A percentile compares a stretch with the other conserved stretches of the same genome.
These are phyloP conservation scores for Fregetta grallaria DNA, from an alignment of 2,113 vertebrate genomes.

Conservation along the genomic window DNA sequence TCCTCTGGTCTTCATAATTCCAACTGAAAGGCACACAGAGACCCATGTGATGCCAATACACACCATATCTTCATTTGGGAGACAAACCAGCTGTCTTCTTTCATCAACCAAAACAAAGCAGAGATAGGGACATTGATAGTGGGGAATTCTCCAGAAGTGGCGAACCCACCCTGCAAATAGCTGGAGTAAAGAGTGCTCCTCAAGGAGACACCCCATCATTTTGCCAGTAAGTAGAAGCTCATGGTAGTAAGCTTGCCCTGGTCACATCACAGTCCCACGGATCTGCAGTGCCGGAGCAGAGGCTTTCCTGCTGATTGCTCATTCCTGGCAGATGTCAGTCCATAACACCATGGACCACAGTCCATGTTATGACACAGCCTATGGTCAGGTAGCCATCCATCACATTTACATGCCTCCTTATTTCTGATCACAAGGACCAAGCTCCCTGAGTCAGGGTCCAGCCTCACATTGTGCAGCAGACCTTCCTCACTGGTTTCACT, in stretches of 20 bases:
- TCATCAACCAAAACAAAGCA: not conserved
- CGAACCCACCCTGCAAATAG: not conserved
- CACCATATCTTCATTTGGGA: not conserved
- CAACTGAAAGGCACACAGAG: not conserved
- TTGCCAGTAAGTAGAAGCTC: not conserved
- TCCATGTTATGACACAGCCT: not conserved
- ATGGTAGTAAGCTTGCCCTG: not conserved
- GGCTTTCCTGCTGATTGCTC: not conserved
- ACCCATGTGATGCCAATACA: not conserved
- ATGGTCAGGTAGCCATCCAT: not conserved
- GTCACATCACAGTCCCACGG: not conserved
- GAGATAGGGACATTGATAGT: not conserved
- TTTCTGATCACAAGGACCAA: not conserved
- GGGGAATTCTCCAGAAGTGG: not conserved
- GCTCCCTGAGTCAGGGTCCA: not conserved
- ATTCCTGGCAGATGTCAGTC: not conserved
- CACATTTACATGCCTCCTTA: not conserved
- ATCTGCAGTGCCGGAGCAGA: not conserved
- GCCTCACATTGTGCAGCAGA: not conserved
- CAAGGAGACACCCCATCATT: not conserved
- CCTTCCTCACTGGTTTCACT: not conserved
- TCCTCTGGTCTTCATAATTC: not conserved
- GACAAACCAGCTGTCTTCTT: not conserved
- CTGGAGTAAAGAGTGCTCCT: not conserved
- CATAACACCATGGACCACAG: not conserved